Base-by-base conservation (phyloP, 2,797 vertebrate genomes). In the Botia almorhae region DNA sequence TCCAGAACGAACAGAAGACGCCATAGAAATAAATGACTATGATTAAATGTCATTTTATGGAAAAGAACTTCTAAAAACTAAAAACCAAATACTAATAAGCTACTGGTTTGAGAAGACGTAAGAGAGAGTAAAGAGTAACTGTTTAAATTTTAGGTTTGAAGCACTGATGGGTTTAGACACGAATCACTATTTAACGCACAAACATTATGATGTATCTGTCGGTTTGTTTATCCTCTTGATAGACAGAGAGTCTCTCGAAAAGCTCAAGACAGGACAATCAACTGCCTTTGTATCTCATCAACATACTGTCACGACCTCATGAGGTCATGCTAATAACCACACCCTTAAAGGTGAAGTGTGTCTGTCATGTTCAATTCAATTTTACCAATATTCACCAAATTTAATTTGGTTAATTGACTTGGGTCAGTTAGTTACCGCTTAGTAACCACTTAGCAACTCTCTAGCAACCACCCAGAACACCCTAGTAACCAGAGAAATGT, bases 261-360 rank as follows among this genome's bases (percentile, higher is more conserved):
- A 85, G 60, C 84, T 90, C 80, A 88, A 87, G 85, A 87, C 85
- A 85, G 81, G 91, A 94, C 93, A 93, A 94, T 95, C 93, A 93
- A 90, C 89, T 78, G 81, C 82, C 83, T 84, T 84, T 83, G 13
- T 81, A 89, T n/a, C 82, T 56, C 70, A 82, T 63, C 50, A 39
- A 67, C 39, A 73, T 74, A 55, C 58, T 68, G 70, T 55, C 73
- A 55, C 80, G 69, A 82, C 69, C 71, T 64, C 33, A 69, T 21
- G 43, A 58, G 43, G 58, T 26, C 13, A 76, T 26, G 2, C 5
- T 69, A 48, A 69, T 46, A 58, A 58, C n/a, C 50, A n/a, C 10
- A 77, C 46, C 64, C 6, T 58, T 77, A 69, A 77, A 33, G 16
- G 21, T 68, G 64, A 69, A 68, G 63, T 19, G 75, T 69, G 51